Evolutionary conservation across 1,140 invertebrate genomes (phyloP), one percentile per base, ranked within the genome.

Genomic region (Sitophilus oryzae): DNA sequence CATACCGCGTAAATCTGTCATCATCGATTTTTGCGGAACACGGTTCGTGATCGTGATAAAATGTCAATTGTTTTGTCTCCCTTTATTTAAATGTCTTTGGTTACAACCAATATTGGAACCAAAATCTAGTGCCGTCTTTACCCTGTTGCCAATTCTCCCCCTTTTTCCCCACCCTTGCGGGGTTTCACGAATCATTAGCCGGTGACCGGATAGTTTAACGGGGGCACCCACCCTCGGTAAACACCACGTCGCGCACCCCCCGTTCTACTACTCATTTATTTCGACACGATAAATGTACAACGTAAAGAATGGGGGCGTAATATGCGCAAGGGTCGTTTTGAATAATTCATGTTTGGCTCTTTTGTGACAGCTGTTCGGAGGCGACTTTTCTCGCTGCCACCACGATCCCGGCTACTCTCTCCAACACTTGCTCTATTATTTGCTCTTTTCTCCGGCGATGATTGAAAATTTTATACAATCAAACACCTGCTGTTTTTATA

Each of bases 271-370:
- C 59, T 63, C 59, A 61, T 63, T 61, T 59, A 60, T 56, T 51
- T 54, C 50, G 47, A 58, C 58, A 63, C 59, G 59, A 60, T 59
- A 62, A 47, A 51, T 56, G 41, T 30, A 55, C 43, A 49, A 60
- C 52, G 58, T 59, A 61, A 63, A 63, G 62, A 63, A 63, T 58
- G 59, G 49, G 61, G 59, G 62, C 61, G 62, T 61, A 64, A 61
- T 59, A 49, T 57, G 59, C 58, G 61, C 62, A 59, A 59, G 62
- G 60, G 52, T 55, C 45, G 56, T 41, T 38, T 48, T 63, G 61
- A 63, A 63, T 63, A 58, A 61, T 63, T 63, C 61, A 63, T 63
- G 54, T 52, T 46, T 43, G 51, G 48, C 58, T 63, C 44, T 51
- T 21, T 48, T 50, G 58, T 58, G 61, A 63, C 61, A 63, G 59